Conservation (phyloP, 2,113 vertebrate genomes). For the Elephantulus edwardii region DNA sequence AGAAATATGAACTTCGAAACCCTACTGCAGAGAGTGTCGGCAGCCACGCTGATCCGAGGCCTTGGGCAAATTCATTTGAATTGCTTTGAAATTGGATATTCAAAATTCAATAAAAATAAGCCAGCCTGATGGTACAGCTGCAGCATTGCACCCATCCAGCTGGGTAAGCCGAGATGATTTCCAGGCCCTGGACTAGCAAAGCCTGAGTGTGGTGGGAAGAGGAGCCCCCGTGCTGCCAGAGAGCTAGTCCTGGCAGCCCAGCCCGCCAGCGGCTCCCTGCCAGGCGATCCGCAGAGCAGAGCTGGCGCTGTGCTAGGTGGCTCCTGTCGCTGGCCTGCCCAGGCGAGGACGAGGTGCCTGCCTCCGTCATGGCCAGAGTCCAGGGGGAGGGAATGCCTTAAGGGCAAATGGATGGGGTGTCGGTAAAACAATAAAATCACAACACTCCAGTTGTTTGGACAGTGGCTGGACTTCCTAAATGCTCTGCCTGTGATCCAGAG, state of each 20-base stretch:
- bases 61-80: conserved; percentile 85
- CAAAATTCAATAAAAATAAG: conserved; percentile 87
- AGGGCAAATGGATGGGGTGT: conserved; percentile 84
- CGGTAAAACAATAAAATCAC: conserved; percentile 82
- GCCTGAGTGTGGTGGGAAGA: conserved; percentile 78
- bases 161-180: conserved; percentile 83
- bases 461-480: conserved; percentile 77
- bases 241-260: conserved; percentile 80
- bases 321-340: conserved; percentile 79
- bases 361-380: conserved; percentile 70
- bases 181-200: conserved; percentile 81
- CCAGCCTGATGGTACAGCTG: conserved; percentile 86
- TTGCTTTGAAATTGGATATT: conserved; percentile 86
- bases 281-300: conserved; percentile 79
- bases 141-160: conserved; percentile 83
- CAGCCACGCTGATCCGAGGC: conserved; percentile 83
- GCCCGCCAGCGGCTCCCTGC: conserved; percentile 69
- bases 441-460: conserved; percentile 79
- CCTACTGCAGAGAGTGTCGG: conserved; percentile 82
- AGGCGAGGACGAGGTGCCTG: conserved; percentile 71
- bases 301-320: conserved; percentile 71
- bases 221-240: conserved; percentile 79
- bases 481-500: conserved; percentile 74
- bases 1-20: conserved; percentile 83
- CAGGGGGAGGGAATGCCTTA: conserved; percentile 81